phyloP scores from a whole-genome alignment of 2,113 vertebrate species.

The Parus major region DNA sequence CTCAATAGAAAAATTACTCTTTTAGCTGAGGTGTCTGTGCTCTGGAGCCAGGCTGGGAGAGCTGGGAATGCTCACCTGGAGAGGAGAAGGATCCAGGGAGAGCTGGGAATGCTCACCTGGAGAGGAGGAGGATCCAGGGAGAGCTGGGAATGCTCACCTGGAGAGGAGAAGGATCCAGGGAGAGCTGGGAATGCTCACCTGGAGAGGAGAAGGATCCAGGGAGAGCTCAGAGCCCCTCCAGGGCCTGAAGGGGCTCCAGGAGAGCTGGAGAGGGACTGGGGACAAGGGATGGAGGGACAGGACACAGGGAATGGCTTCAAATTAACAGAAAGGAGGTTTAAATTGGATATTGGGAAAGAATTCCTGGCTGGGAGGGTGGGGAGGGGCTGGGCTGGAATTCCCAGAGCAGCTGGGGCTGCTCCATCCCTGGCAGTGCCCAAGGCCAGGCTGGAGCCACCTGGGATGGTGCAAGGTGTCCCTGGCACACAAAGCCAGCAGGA shows the following conservation, averaged over 20 bases:
- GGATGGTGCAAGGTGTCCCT: not conserved
- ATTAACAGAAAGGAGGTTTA: accelerated
- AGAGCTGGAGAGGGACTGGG: not conserved
- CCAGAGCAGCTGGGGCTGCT: not conserved
- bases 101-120: not conserved
- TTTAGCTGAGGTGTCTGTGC: not conserved
- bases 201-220: not conserved
- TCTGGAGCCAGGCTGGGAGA: not conserved
- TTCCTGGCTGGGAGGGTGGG: not conserved
- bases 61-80: not conserved
- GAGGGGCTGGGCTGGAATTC: not conserved
- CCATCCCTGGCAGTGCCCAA: accelerated
- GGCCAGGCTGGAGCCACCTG: not conserved
- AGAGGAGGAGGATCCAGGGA: not conserved
- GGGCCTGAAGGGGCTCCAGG: not conserved
- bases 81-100: not conserved
- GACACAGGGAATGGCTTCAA: not conserved
- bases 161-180: not conserved
- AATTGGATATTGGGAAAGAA: not conserved
- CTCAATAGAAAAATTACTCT: not conserved
- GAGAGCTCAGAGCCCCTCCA: not conserved
- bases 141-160: not conserved
- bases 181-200: not conserved
- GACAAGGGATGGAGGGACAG: not conserved
- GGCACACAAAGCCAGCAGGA: accelerated